A percentile compares a stretch with the other conserved stretches of the same genome.
Conservation (phyloP, 2,113 vertebrate genomes). For the Empidonax traillii region DNA sequence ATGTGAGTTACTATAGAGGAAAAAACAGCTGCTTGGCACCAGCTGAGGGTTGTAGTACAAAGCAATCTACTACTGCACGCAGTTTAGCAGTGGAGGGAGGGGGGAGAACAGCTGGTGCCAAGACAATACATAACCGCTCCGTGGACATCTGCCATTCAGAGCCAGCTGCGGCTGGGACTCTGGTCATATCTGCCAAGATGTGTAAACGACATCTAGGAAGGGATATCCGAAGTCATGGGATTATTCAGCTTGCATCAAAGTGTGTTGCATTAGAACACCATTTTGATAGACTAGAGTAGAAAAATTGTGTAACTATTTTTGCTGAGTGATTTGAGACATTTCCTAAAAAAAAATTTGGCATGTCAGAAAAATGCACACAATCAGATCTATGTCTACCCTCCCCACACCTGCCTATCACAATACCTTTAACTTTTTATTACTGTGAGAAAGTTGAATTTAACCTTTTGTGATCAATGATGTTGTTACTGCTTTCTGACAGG, state of each 20-base stretch:
- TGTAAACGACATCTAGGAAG: not conserved
- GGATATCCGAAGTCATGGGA: not conserved
- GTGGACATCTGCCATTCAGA: slow-evolving; percentile 2
- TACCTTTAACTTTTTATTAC: not conserved
- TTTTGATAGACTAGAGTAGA: not conserved
- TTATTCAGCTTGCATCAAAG: not conserved
- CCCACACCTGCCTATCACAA: not conserved
- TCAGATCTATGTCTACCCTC: not conserved
- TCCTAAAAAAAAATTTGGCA: not conserved
- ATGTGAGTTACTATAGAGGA: not conserved
- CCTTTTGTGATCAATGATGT: not conserved
- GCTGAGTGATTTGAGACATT: not conserved
- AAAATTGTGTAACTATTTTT: not conserved
- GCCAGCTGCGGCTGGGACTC: not conserved
- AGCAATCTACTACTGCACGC: not conserved
- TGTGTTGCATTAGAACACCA: not conserved
- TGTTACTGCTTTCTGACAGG: not conserved
- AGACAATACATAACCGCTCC: not conserved
- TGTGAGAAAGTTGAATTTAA: not conserved
- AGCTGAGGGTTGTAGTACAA: not conserved
- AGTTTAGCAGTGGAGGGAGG: not conserved
- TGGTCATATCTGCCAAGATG: not conserved
- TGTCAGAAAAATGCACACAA: not conserved
- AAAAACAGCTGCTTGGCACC: not conserved
- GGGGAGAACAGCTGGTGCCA: not conserved